Conservation (phyloP, 2,113 vertebrate genomes). For the Eulacestoma nigropectus region DNA sequence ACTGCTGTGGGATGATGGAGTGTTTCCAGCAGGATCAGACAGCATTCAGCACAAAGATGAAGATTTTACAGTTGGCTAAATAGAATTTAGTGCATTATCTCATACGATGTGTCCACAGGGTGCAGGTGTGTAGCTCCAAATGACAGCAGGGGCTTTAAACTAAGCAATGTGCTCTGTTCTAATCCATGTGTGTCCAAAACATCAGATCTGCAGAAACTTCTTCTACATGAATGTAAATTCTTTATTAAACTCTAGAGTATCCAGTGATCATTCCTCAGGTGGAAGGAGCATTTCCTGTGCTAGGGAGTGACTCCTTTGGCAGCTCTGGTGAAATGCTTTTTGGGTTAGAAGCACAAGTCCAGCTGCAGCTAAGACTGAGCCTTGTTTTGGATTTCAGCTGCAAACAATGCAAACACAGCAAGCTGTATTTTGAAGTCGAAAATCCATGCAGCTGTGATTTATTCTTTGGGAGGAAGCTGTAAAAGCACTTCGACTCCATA, state of each 20-base stretch:
- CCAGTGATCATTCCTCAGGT: neutral
- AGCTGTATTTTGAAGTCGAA: neutral
- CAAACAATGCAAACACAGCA: constrained; percentile 4
- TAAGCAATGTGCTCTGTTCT: neutral
- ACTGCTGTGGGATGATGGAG: neutral
- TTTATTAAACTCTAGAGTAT: neutral
- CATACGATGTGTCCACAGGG: neutral
- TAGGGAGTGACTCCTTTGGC: neutral
- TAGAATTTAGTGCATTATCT: neutral
- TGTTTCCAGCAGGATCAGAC: neutral
- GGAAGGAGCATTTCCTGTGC: constrained; percentile 1
- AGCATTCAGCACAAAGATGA: neutral
- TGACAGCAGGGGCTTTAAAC: neutral
- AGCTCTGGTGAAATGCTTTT: neutral
- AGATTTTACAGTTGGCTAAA: neutral
- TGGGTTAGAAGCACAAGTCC: neutral
- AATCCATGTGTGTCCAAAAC: neutral
- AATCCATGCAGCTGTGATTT: constrained; percentile 19
- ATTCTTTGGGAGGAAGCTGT: neutral
- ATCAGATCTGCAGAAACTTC: neutral
- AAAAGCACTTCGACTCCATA: neutral
- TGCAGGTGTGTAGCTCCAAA: neutral
- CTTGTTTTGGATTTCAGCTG: constrained; percentile 29
- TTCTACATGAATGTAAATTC: neutral
- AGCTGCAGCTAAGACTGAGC: neutral